These are phyloP conservation scores for Pseudorhombus dupliciocellatus DNA, from an alignment of 2,113 vertebrate species.

Conservation along the genomic window DNA sequence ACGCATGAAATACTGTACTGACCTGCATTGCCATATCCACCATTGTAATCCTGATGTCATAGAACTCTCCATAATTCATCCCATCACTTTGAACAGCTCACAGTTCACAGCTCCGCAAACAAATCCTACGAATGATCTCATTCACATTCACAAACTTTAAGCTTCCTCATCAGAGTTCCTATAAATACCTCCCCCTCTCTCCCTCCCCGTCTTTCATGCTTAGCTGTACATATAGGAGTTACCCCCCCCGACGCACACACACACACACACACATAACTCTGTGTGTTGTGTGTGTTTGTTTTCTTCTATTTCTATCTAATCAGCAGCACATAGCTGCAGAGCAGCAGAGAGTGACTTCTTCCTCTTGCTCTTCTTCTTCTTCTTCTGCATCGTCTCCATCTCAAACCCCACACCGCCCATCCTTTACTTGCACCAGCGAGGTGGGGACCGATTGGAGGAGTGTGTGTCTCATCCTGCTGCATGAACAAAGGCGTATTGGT, in stretches of 20 bases:
- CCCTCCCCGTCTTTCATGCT: constrained; percentile 3
- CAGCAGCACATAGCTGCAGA: constrained; percentile 50
- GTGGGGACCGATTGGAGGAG: constrained; percentile 27
- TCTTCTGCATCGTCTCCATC: constrained; percentile 14
- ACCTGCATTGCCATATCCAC: constrained; percentile 25
- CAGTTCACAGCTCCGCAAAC: constrained; percentile 33
- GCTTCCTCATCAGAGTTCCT: constrained; percentile 28
- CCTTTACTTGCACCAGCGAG: constrained; percentile 27
- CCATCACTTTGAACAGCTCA: constrained; percentile 15
- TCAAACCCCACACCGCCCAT: constrained; percentile 30
- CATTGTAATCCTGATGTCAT: neutral
- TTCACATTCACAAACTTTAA: constrained; percentile 59
- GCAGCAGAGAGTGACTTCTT: constrained; percentile 50
- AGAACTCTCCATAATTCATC: constrained; percentile 35
- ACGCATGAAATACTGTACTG: too few relatives aligned
- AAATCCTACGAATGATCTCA: constrained; percentile 39
- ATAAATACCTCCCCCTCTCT: constrained; percentile 34
- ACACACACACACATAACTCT: constrained; percentile 13
- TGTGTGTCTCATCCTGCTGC: constrained; percentile 29
- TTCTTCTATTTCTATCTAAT: constrained; percentile 44
- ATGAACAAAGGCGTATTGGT: constrained; percentile 36
- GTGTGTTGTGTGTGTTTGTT: constrained; percentile 16
- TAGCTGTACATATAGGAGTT: neutral
- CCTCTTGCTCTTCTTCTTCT: constrained; percentile 25
- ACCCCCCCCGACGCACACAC: neutral